phyloP scores from a whole-genome alignment of 2,113 vertebrate genomes.

The Daubentonia madagascariensis region DNA sequence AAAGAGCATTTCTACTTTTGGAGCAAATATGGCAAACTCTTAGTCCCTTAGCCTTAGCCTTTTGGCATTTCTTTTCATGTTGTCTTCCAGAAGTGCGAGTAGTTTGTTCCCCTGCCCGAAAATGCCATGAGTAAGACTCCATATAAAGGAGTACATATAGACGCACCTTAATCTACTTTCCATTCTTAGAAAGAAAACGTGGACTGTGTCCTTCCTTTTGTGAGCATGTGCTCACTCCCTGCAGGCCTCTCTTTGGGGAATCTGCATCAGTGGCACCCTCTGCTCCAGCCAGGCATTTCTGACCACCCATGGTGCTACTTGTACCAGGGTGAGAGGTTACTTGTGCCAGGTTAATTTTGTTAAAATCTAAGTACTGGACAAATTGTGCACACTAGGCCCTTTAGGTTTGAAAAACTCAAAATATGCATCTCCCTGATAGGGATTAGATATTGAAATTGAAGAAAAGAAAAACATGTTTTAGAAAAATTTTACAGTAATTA shows the following conservation, averaged over 20 bases:
- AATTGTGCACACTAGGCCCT: not conserved
- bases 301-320: not conserved
- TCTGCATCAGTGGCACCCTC: no score
- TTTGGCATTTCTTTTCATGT: not conserved
- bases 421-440: not conserved
- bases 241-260: not conserved
- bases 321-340: not conserved
- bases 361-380: not conserved
- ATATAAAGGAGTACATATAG: not conserved
- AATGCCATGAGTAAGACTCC: not conserved
- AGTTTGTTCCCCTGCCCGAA: not conserved
- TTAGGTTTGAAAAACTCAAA: not conserved
- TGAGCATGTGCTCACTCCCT: fast-evolving
- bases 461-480: not conserved
- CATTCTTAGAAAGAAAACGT: not conserved
- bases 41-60: not conserved
- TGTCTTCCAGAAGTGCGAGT: not conserved
- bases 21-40: not conserved
- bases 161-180: not conserved
- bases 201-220: not conserved
- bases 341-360: not conserved
- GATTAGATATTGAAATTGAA: not conserved
- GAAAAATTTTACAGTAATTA: not conserved
- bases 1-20: not conserved
- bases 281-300: not conserved